phyloP scores from a whole-genome alignment of 2,888 invertebrate species.

The Disparrhopalites patrizii region DNA sequence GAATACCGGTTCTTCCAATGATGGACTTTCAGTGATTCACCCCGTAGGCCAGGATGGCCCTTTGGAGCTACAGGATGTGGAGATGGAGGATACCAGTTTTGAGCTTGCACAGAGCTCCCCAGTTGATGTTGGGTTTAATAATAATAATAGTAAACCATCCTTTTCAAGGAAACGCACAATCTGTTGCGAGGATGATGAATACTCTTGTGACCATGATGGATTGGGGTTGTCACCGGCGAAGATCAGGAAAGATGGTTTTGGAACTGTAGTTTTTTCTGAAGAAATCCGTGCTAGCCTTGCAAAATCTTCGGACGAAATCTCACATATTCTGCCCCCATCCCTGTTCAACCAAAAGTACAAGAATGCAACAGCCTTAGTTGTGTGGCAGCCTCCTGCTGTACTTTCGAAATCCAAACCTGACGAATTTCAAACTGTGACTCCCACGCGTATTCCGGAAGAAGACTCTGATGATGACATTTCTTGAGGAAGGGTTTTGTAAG shows the following conservation, averaged over 20 bases:
- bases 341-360: slow-evolving; percentile 21
- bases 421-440: no score
- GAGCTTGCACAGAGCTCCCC: slow-evolving; percentile 2
- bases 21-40: neutral
- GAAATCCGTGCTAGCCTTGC: slow-evolving; percentile 34
- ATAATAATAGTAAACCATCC: no score
- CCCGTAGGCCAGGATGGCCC: neutral
- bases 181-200: neutral
- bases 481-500: no score
- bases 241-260: neutral
- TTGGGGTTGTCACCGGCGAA: neutral
- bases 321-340: slow-evolving; percentile 15
- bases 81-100: slow-evolving; percentile 27
- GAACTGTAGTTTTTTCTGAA: slow-evolving; percentile 38
- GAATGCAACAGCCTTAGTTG: slow-evolving; percentile 34
- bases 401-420: neutral
- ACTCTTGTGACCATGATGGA: neutral
- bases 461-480: no score
- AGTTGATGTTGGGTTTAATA: slow-evolving; percentile 7
- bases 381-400: slow-evolving; percentile 32
- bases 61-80: slow-evolving; percentile 23
- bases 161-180: neutral
- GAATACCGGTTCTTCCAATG: neutral
- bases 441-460: no score
- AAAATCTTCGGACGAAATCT: slow-evolving; percentile 30